A percentile compares a stretch with the other conserved stretches of the same genome.
Conservation (phyloP, 2,797 vertebrate species). For the Streptopelia turtur region DNA sequence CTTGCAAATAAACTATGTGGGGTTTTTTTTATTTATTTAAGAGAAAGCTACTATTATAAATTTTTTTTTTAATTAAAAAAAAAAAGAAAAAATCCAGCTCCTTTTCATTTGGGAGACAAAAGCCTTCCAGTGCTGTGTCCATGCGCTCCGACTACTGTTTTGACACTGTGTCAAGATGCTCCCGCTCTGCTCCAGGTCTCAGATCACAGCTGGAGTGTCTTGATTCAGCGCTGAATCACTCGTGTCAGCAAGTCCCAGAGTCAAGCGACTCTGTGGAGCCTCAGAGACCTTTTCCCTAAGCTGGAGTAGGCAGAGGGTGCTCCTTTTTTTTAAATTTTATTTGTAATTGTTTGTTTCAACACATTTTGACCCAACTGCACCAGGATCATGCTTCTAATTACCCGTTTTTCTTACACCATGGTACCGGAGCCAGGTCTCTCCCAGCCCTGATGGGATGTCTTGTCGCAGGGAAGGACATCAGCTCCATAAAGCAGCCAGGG, state of each 20-base stretch:
- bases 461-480: not conserved
- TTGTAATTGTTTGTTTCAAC: conserved; percentile 52
- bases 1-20: conserved; percentile 23
- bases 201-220: conserved; percentile 76
- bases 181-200: conserved; percentile 59
- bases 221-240: conserved; percentile 69
- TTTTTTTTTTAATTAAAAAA: not conserved
- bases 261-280: conserved; percentile 42
- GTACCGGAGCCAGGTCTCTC: not conserved
- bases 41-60: not conserved
- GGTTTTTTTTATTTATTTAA: not conserved
- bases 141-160: conserved; percentile 61
- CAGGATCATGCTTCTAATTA: conserved; percentile 8
- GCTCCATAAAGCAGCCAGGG: too few species aligned
- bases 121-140: conserved; percentile 59
- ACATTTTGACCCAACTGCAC: not conserved
- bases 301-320: conserved; percentile 16
- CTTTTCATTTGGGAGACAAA: conserved; percentile 69
- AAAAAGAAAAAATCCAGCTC: conserved; percentile 11
- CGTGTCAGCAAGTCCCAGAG: conserved; percentile 71
- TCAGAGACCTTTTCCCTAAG: conserved; percentile 44
- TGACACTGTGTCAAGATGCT: conserved; percentile 75
- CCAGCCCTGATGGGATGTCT: not conserved
- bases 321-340: not conserved
- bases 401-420: not conserved